Evolutionary conservation across 2,797 vertebrate species (phyloP), one percentile per base, ranked within the genome.

Genomic region (Danio kyathit): DNA sequence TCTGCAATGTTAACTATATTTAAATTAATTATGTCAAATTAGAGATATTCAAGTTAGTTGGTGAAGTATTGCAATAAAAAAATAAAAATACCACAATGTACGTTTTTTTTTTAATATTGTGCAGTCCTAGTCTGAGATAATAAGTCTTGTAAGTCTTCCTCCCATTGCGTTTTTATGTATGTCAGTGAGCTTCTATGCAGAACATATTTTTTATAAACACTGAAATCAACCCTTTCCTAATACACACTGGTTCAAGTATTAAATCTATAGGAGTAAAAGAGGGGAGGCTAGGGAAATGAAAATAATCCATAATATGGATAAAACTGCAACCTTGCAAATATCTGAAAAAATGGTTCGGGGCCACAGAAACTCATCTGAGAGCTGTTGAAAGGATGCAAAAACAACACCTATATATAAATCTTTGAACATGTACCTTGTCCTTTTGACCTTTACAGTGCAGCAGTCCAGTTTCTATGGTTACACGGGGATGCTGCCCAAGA

Each of bases 381-480:
- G 29, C 16, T 40, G 49, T 54, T 70, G 29, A 54, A 67, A 49
- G 7, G 6, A 67, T 67, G 65, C 44, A 67, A 14, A 29, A 9
- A 49, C 64, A 21, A 21, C 11, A 29, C 59, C 56, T 21, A 59
- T 21, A 48, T 66, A 66, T 66, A 66, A 14, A 48, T 48, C 17
- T 48, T 8, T 67, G 49, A 67, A 67, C 6, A 0, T 5, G 29
- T 29, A 29, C 29, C 29, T 1, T 83, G 51, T 43, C 19, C 44
- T 61, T 78, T 54, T 78, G 75, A 52, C 82, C 71, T 88, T 81
- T 89, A 83, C 95, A 99, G 97, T 99, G 93, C 97, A 99, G 95
- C 97, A 99, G 96, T 99, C 97, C 87, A 99, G 97, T 93, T 99
- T 99, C 95, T 99, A 99, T 13, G 97, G 97, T 89, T 99, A 86